A percentile compares a stretch with the other conserved stretches of the same genome.
phyloP scores from a whole-genome alignment of 2,797 vertebrate species.

The Betta splendens region DNA sequence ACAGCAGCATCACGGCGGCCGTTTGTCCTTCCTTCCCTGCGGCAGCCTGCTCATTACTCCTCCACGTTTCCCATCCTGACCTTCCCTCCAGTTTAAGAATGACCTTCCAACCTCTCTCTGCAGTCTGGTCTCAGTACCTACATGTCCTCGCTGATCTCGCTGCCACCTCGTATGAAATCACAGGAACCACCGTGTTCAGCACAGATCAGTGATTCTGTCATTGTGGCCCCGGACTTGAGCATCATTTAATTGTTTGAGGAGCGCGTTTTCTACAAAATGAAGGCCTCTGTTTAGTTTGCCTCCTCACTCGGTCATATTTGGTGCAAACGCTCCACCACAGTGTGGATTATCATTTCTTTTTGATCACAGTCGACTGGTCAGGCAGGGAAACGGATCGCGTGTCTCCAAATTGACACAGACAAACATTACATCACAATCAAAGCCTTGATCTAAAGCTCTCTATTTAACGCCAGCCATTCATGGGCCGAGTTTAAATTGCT shows the following conservation, averaged over 20 bases:
- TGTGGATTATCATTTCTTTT: conserved; percentile 21
- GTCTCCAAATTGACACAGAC: conserved; percentile 53
- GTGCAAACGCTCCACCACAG: conserved; percentile 9
- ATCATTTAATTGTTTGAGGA: conserved; percentile 2
- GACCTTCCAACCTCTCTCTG: conserved; percentile 12
- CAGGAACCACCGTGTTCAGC: background rate
- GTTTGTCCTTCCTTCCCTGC: background rate
- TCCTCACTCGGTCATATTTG: conserved; percentile 10
- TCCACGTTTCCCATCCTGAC: background rate
- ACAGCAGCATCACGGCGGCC: background rate
- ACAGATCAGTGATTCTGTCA: background rate
- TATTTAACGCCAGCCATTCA: conserved; percentile 59
- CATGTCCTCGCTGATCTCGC: background rate
- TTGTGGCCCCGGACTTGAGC: background rate
- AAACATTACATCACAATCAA: conserved; percentile 53
- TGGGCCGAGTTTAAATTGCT: conserved; percentile 62
- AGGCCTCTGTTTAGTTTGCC: conserved; percentile 7
- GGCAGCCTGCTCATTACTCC: conserved; percentile 29
- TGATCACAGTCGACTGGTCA: conserved; percentile 26
- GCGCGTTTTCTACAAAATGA: conserved; percentile 15
- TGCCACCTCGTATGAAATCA: background rate
- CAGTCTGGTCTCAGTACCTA: background rate
- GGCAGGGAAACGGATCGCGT: conserved; percentile 40
- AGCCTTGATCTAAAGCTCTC: conserved; percentile 53
- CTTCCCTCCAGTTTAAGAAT: background rate